These are phyloP conservation scores for Heterotis niloticus DNA, from an alignment of 2,113 vertebrate species.

Conservation along the genomic window DNA sequence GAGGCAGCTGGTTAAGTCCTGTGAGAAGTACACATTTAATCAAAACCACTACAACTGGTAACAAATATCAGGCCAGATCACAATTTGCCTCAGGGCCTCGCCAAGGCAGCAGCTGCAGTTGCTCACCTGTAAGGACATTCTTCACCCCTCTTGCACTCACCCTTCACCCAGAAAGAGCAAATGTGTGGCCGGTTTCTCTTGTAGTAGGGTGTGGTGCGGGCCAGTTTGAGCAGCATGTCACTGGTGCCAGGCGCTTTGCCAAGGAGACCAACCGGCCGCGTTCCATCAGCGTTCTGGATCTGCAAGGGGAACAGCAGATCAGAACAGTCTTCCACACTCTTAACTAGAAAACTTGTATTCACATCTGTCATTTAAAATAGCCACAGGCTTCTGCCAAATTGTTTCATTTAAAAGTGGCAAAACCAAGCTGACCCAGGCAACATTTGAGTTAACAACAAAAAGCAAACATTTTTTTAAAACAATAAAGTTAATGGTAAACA, in stretches of 20 bases:
- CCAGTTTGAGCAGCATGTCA: conserved; percentile 95
- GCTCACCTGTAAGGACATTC: conserved; percentile 93
- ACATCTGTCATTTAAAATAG: background rate
- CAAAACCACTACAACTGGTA: background rate
- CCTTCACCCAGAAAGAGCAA: conserved; percentile 99
- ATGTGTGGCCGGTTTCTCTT: conserved; percentile 97
- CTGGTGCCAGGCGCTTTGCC: conserved; percentile 91
- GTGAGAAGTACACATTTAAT: background rate
- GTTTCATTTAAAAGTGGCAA: no score
- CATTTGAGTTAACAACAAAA: no score
- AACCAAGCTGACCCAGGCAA: no score
- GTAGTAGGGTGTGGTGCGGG: conserved; percentile 94
- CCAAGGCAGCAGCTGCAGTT: no score
- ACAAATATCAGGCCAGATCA: background rate
- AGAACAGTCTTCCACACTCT: background rate
- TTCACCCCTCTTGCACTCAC: conserved; percentile 96
- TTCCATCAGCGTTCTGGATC: conserved; percentile 92
- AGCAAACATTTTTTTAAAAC: no score
- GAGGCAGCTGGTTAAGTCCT: no score
- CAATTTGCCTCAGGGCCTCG: background rate
- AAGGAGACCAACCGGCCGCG: conserved; percentile 80
- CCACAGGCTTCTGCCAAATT: background rate
- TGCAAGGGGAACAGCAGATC: conserved; percentile 40
- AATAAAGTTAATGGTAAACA: no score
- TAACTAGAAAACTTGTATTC: background rate